Evolutionary conservation across 2,888 invertebrate species (phyloP), one percentile per base, ranked within the genome.

Genomic region (Nymphalis polychloros): DNA sequence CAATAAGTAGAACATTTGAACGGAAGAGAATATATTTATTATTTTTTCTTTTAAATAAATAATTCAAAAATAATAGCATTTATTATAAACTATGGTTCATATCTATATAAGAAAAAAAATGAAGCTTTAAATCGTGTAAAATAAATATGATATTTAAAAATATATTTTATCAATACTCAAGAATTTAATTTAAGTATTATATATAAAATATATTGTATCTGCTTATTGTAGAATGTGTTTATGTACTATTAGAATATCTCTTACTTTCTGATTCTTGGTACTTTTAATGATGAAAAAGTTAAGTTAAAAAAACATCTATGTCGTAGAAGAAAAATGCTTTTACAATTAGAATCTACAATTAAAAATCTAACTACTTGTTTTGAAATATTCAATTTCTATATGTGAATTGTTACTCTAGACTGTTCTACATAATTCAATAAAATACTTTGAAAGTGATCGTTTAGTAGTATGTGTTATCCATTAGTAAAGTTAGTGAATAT

Each of bases 91-190:
- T 82, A 78, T 79, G 77, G 83, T 81, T 82, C 80, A 81, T 76
- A 49, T 81, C 80, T 72, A 63, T 70, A 64, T 90, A 90, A 88
- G 86, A 84, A 84, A 82, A 23, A 31, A 87, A 89, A 85, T 78
- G 79, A 89, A 90, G 90, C 91, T 91, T 91, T 91, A 91, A 90
- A 89, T 90, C 90, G 90, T 86, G 80, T 86, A 85, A 84, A 88
- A 81, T 82, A 75, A 75, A 77, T 76, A 81, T 78, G 78, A 81
- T 82, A 77, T 81, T 68, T 66, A 55, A 70, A 70, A 68, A 64
- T 35, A 53, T 68, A 64, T 63, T 55, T 55, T 67, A 60, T 70
- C 70, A 67, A 70, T 64, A 67, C 61, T 65, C 62, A 63, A 63
- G 46, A 49, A 66, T 59, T 62, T 70, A 68, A 41, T 35, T 71